Evolutionary conservation across 2,797 vertebrate genomes (phyloP), one percentile per base, ranked within the genome.

Genomic region (Myripristis murdjan): DNA sequence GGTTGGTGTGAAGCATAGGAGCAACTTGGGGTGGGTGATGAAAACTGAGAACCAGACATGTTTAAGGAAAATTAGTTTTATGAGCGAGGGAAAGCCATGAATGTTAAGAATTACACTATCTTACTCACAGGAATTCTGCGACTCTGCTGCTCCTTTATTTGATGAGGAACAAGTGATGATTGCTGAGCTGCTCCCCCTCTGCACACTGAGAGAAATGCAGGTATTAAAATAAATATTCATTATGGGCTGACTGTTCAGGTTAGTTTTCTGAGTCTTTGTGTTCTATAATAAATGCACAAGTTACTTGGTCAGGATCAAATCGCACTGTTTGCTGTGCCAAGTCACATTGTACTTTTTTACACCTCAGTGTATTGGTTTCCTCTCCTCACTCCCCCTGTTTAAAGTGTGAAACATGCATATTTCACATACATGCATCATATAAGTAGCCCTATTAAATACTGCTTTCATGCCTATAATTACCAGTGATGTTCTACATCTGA

Each of bases 81-180:
- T 15, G 10, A 57, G 1, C 51, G 2, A 33, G 39, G 52, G 6
- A 41, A 11, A 10, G 15, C 26, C 26, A 12, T n/a, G 41, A 33
- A 57, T 15, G 2, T 23, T 3, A 22, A 37, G 4, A 14, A 11
- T 49, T 8, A n/a, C 5, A 44, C 6, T 26, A 31, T 57, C 1
- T 51, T 62, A 88, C 91, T 87, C 54, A 93, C 90, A 60, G 61
- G 16, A 69, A 49, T 18, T 57, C 23, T 65, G 47, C 0, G 1
- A 7, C 15, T 66, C 60, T 75, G 81, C 60, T 43, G 70, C 20
- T 58, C 74, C 53, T 1, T 47, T 37, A 12, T 23, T 8, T 41
- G 53, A 51, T 12, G 26, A 24, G 37, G 26, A 11, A 35, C 52
- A 43, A 55, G 28, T 6, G 39, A 18, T 26, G 39, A 35, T 4